Evolutionary conservation across 2,888 invertebrate genomes (phyloP).

Genomic region (Portevinia maculata): DNA sequence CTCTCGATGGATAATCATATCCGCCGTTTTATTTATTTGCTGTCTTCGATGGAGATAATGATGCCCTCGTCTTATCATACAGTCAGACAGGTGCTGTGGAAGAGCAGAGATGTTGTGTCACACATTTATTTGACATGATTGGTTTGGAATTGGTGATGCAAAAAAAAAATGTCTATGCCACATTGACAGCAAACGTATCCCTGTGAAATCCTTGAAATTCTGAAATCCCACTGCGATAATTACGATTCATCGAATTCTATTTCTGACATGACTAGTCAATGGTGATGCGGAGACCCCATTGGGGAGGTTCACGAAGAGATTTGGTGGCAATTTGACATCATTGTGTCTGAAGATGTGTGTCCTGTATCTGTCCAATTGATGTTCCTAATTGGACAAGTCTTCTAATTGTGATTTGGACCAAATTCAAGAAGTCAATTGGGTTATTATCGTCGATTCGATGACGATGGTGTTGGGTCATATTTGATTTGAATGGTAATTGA

Average conservation of each 20-base stretch:
- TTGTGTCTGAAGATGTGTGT: constrained; percentile 42
- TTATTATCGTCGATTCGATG: constrained; percentile 46
- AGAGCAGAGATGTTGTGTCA: constrained; percentile 55
- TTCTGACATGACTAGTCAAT: constrained; percentile 42
- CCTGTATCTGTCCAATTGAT: constrained; percentile 54
- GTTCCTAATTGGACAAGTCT: constrained; percentile 66
- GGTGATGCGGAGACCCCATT: not conserved
- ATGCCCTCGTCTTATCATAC: not conserved
- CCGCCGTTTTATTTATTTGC: constrained; percentile 71
- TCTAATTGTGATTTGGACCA: constrained; percentile 69
- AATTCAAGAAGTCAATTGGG: constrained; percentile 67
- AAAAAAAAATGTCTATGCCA: constrained; percentile 51
- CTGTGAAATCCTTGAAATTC: constrained; percentile 30
- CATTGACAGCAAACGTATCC: constrained; percentile 45
- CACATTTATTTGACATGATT: constrained; percentile 73
- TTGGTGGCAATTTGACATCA: constrained; percentile 52
- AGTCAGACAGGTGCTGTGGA: not conserved
- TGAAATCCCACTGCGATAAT: constrained; percentile 67
- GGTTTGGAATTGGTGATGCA: constrained; percentile 42
- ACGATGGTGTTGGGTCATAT: constrained; percentile 29
- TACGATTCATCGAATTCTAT: constrained; percentile 72
- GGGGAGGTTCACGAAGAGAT: constrained; percentile 11
- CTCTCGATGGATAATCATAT: constrained; percentile 73
- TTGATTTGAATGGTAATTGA: constrained; percentile 10
- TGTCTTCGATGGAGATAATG: constrained; percentile 25